Conservation (phyloP, 2,888 invertebrate genomes). For the Agapetus fuscipes region DNA sequence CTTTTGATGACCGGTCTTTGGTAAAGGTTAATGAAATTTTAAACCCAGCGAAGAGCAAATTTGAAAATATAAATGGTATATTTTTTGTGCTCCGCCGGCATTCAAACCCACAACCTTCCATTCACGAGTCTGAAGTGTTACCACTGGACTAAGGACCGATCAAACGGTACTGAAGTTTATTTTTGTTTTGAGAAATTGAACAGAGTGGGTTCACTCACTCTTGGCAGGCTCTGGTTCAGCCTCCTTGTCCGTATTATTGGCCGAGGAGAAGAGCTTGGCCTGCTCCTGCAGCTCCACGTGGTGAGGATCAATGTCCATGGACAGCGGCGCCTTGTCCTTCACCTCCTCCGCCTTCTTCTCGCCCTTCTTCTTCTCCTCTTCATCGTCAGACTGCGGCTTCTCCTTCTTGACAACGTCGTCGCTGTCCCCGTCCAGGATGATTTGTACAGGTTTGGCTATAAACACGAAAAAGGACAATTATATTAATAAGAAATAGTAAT, state of each 20-base stretch:
- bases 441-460: conserved; percentile 14
- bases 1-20: too few relatives aligned
- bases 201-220: conserved; percentile 21
- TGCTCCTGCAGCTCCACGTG: conserved; percentile 44
- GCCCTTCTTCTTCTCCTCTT: conserved; percentile 25
- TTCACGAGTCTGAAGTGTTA: too few relatives aligned
- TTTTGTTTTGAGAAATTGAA: too few relatives aligned
- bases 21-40: too few relatives aligned
- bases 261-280: conserved; percentile 43
- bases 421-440: conserved; percentile 12
- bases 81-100: too few relatives aligned
- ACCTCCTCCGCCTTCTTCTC: conserved; percentile 29
- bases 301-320: conserved; percentile 44
- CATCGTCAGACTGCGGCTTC: conserved; percentile 25
- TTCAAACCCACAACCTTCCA: too few relatives aligned
- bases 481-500: too few relatives aligned
- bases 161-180: too few relatives aligned
- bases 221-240: conserved; percentile 31
- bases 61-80: too few relatives aligned
- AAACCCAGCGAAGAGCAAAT: too few relatives aligned
- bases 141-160: too few relatives aligned
- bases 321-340: conserved; percentile 37
- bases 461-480: too few relatives aligned
- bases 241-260: conserved; percentile 34
- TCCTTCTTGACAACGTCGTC: conserved; percentile 15